phyloP scores from a whole-genome alignment of 1,140 invertebrate species.

The Drosophila ananassae region DNA sequence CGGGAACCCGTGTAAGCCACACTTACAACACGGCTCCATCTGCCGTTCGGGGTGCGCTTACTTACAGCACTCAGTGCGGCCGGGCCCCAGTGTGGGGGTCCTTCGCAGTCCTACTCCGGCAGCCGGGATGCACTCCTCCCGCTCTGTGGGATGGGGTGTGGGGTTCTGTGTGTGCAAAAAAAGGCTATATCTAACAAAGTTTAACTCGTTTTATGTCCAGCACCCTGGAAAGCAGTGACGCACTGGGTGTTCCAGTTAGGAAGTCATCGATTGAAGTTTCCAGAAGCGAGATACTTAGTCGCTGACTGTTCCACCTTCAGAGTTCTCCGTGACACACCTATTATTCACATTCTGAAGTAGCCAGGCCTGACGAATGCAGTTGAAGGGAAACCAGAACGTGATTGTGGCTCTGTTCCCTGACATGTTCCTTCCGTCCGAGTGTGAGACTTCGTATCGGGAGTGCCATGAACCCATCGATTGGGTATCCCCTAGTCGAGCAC shows the following conservation, averaged over 20 bases:
- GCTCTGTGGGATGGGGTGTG: background rate
- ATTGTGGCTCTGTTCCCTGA: no score
- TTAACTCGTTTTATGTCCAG: slow-evolving; percentile 71
- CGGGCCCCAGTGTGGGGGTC: slow-evolving; percentile 10
- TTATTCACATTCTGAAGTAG: no score
- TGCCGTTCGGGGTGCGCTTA: slow-evolving; percentile 66
- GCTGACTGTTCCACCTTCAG: no score
- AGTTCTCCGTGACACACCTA: no score
- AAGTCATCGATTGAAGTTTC: no score
- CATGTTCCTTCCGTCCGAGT: no score
- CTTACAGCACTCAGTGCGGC: slow-evolving; percentile 74
- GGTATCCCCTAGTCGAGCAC: background rate
- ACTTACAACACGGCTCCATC: slow-evolving; percentile 59
- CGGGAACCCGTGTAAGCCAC: slow-evolving; percentile 52
- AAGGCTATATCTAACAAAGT: slow-evolving; percentile 77
- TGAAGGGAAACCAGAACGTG: no score
- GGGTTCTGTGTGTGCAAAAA: slow-evolving; percentile 51
- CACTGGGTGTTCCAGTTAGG: background rate
- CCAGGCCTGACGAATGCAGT: no score
- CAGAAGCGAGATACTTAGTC: no score
- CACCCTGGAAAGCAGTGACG: slow-evolving; percentile 10
- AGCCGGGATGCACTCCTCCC: background rate
- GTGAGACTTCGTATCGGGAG: no score
- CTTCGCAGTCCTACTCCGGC: slow-evolving; percentile 21
- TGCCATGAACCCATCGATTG: no score